These are phyloP conservation scores for Leptopilina myrica DNA, from an alignment of 2,888 invertebrate genomes.

Conservation along the genomic window DNA sequence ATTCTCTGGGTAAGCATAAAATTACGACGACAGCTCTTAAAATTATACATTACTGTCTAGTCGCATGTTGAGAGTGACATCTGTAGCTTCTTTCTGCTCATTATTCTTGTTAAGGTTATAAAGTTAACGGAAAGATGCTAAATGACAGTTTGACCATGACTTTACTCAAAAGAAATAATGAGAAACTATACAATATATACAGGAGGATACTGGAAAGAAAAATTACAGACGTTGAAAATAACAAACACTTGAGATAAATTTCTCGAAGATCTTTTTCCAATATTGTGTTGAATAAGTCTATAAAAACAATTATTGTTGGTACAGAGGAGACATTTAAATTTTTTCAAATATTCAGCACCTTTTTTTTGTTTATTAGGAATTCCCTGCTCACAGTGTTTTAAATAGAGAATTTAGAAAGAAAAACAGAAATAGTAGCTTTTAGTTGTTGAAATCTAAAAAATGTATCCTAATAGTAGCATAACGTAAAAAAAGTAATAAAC, in stretches of 20 bases:
- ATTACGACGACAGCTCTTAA: constrained; percentile 14
- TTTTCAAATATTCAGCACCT: no score
- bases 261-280: neutral
- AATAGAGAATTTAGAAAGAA: no score
- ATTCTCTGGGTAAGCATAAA: neutral
- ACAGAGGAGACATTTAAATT: no score
- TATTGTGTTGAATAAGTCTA: no score
- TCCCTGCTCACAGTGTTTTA: no score
- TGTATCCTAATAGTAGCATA: no score
- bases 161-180: neutral
- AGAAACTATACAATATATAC: neutral
- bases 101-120: constrained; percentile 20
- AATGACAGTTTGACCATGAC: constrained; percentile 15
- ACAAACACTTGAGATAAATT: neutral
- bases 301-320: no score
- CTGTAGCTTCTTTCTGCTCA: constrained; percentile 16
- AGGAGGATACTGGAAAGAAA: neutral
- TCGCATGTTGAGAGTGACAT: constrained; percentile 1
- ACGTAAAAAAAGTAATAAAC: no score
- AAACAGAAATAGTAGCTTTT: no score
- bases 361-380: no score
- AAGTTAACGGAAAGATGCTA: constrained; percentile 7
- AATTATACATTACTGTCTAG: constrained; percentile 4
- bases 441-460: no score
- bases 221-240: neutral